phyloP scores from a whole-genome alignment of 2,113 vertebrate species.

The Poecile atricapillus region DNA sequence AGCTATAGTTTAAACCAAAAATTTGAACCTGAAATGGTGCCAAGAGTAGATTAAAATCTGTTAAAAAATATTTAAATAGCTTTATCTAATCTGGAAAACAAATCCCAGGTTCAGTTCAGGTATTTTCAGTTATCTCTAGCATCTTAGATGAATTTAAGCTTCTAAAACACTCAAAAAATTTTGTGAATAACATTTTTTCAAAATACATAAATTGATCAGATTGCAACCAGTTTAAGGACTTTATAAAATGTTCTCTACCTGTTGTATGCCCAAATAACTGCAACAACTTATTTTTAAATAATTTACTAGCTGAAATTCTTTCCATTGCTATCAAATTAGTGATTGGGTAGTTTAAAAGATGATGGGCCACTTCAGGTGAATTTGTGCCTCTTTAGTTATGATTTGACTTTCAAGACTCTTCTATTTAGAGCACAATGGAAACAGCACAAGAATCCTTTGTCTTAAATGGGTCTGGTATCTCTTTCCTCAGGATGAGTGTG shows the following conservation, averaged over 20 bases:
- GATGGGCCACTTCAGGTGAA: neutral
- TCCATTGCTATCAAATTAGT: neutral
- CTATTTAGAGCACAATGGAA: neutral
- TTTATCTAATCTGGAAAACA: neutral
- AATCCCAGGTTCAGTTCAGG: neutral
- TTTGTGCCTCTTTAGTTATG: neutral
- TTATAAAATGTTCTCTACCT: neutral
- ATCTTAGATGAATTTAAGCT: neutral
- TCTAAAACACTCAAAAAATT: neutral
- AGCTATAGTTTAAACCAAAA: neutral
- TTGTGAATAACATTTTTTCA: neutral
- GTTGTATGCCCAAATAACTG: fast-evolving
- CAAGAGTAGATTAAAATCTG: neutral
- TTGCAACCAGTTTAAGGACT: neutral
- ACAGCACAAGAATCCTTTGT: neutral
- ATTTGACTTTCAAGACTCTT: neutral
- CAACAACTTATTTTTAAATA: neutral
- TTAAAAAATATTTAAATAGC: neutral
- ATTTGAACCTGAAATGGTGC: neutral
- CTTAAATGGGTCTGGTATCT: neutral
- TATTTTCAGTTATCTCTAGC: neutral
- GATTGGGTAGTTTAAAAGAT: neutral
- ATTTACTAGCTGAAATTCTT: neutral
- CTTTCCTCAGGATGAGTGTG: neutral
- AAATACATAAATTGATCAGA: neutral